A percentile compares a stretch with the other conserved stretches of the same genome.
phyloP scores from a whole-genome alignment of 2,113 vertebrate species.

The Siniperca chuatsi region DNA sequence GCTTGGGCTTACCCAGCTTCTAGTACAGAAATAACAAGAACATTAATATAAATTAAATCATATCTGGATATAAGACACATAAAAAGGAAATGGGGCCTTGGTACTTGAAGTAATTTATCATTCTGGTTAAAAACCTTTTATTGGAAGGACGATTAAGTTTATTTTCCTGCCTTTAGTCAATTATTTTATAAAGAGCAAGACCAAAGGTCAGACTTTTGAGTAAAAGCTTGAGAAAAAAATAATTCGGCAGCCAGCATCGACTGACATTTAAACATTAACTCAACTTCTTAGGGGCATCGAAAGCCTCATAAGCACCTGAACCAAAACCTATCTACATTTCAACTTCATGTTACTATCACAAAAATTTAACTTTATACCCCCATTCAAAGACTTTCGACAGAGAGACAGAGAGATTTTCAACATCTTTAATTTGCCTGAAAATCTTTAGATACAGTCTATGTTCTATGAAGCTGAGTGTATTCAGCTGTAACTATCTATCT shows the following conservation, averaged over 20 bases:
- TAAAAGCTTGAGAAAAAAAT: neutral
- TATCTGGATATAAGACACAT: neutral
- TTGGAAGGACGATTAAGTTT: neutral
- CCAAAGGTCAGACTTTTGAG: neutral
- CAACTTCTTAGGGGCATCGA: neutral
- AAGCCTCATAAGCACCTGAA: neutral
- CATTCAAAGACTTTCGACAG: neutral
- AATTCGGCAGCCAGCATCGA: neutral
- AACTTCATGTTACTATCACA: neutral
- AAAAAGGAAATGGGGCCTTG: neutral
- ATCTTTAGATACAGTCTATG: neutral
- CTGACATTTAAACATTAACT: neutral
- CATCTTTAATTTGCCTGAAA: neutral
- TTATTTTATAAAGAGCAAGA: neutral
- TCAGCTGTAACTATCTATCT: constrained; percentile 22
- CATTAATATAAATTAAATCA: neutral
- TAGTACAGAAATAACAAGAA: neutral
- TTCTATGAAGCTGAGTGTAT: constrained; percentile 6
- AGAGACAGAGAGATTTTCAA: too few relatives aligned
- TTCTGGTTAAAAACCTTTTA: neutral
- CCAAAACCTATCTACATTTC: neutral
- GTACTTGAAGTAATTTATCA: neutral
- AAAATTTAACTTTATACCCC: neutral
- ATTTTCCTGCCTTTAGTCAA: neutral
- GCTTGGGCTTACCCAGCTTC: neutral